These are phyloP conservation scores for Lepeophtheirus salmonis DNA, from an alignment of 1,140 invertebrate species.

Conservation along the genomic window DNA sequence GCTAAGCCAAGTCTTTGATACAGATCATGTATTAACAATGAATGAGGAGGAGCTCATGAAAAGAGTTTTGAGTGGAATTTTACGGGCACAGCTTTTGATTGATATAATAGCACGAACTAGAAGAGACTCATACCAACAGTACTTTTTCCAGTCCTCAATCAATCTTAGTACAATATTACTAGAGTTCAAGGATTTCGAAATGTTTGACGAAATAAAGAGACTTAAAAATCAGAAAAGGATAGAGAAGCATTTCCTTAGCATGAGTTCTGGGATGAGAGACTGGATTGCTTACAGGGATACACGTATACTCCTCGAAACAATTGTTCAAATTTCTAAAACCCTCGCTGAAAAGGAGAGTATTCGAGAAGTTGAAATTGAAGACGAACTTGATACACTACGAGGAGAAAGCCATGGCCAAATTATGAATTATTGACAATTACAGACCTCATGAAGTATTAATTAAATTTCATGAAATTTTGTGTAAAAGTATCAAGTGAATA, in stretches of 20 bases:
- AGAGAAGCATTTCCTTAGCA: background rate
- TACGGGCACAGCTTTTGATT: background rate
- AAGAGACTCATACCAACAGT: background rate
- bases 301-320: background rate
- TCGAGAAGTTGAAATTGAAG: too few species aligned
- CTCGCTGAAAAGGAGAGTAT: background rate
- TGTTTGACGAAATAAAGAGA: background rate
- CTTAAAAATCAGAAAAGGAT: too few species aligned
- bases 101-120: background rate
- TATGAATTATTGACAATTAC: too few species aligned
- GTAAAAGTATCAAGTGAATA: too few species aligned
- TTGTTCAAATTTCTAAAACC: background rate
- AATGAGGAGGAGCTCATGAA: background rate
- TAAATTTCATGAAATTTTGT: too few species aligned
- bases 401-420: too few species aligned
- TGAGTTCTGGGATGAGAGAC: background rate
- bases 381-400: too few species aligned
- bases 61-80: background rate
- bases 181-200: background rate
- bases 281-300: background rate
- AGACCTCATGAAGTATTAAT: too few species aligned
- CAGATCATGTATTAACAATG: background rate
- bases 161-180: background rate
- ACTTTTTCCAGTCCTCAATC: background rate
- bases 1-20: background rate